These are phyloP conservation scores for Zaprionus vittiger DNA, from an alignment of 1,140 invertebrate species.

Conservation along the genomic window DNA sequence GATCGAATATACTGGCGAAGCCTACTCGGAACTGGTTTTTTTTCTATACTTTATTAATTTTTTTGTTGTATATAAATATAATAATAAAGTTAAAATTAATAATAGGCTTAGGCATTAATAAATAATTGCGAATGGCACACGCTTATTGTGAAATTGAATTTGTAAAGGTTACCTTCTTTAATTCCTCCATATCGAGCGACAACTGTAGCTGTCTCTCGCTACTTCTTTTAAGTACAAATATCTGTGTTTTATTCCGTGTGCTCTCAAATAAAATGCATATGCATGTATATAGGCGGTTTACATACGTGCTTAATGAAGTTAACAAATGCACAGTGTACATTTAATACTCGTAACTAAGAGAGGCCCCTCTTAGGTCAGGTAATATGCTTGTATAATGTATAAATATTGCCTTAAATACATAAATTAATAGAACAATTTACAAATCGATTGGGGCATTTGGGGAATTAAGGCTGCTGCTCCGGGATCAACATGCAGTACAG, in stretches of 20 bases:
- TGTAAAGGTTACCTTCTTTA: neutral
- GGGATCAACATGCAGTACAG: neutral
- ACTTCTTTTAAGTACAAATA: slow-evolving; percentile 39
- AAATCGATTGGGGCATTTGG: slow-evolving; percentile 31
- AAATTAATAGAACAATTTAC: slow-evolving; percentile 64
- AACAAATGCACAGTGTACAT: slow-evolving; percentile 78
- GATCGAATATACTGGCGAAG: neutral
- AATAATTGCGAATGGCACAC: slow-evolving; percentile 6
- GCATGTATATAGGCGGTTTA: slow-evolving; percentile 3
- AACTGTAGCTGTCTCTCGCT: neutral
- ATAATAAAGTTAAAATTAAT: neutral
- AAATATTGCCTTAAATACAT: slow-evolving; percentile 59
- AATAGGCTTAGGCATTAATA: slow-evolving; percentile 2
- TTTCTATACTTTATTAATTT: neutral
- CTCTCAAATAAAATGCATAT: slow-evolving; percentile 52
- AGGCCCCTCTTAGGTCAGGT: slow-evolving; percentile 23
- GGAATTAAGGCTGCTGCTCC: neutral
- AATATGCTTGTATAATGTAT: slow-evolving; percentile 21
- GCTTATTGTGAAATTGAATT: neutral
- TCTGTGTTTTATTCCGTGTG: slow-evolving; percentile 25
- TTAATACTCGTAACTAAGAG: slow-evolving; percentile 62
- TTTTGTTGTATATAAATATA: slow-evolving; percentile 11
- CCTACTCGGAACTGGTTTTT: neutral
- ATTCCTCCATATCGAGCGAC: neutral
- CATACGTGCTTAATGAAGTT: slow-evolving; percentile 43